Evolutionary conservation across 2,888 invertebrate species (phyloP), one percentile per base, ranked within the genome.

Genomic region (Lochmaea capreae): DNA sequence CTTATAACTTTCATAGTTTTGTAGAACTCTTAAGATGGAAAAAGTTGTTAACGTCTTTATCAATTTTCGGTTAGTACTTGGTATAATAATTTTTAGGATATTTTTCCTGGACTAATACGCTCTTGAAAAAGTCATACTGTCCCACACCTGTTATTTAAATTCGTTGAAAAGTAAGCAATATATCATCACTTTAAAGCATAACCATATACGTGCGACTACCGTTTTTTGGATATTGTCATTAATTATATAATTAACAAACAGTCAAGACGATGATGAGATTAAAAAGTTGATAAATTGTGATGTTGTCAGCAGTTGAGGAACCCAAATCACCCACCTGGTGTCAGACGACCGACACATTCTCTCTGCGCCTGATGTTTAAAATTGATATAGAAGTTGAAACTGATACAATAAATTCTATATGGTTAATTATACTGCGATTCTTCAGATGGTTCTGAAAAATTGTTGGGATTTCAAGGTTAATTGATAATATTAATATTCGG

Each of bases 311-410:
- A 63, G 67, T 61, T 70, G 67, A 67, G 71, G 67, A 67, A 80
- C 81, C 81, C 76, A 72, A 74, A 80, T 81, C 81, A 80, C 76
- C 76, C 81, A 81, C 79, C 80, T 81, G 81, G 78, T 73, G 65
- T 49, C 72, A 57, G 67, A 65, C 65, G 65, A 67, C 67, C 69
- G 76, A 76, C 78, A 75, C 75, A 73, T 70, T 59, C 68, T 73
- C 57, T 62, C 67, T 73, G 67, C 65, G 69, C 69, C 65, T 57
- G 65, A 72, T 70, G 70, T 63, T 70, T 63, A 16, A 63, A 70
- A 63, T 63, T 57, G 70, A 70, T 70, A 65, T 65, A 22, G 65
- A 57, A 70, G 70, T 65, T n/a, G 70, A 63, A 63, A 70, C 14
- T 70, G 70, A 70, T 70, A 70, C 70, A 43, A 70, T 70, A 26